Percentiles rank a stretch among this genome's conserved stretches.
phyloP scores from a whole-genome alignment of 2,888 invertebrate genomes.

The Crioceris asparagi region DNA sequence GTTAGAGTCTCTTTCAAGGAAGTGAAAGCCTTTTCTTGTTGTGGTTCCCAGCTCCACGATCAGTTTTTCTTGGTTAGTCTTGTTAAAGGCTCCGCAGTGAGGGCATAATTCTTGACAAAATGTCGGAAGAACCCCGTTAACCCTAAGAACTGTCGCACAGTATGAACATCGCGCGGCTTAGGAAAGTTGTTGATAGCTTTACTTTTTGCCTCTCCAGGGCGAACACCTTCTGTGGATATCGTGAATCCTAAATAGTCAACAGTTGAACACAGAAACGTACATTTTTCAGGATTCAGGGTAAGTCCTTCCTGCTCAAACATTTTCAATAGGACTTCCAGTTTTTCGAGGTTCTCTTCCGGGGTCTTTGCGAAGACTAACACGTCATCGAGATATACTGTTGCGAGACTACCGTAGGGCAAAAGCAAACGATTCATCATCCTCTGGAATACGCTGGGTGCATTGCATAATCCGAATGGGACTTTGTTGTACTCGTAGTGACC shows the following conservation, averaged over 20 bases:
- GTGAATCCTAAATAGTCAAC: constrained; percentile 6
- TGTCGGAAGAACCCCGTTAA: constrained; percentile 7
- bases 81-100: constrained; percentile 6
- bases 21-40: constrained; percentile 6
- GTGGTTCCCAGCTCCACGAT: constrained; percentile 11
- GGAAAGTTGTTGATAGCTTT: constrained; percentile 8
- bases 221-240: constrained; percentile 4
- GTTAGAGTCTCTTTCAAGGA: constrained; percentile 1
- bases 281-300: constrained; percentile 10
- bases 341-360: constrained; percentile 5
- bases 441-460: constrained; percentile 19
- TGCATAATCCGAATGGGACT: constrained; percentile 27
- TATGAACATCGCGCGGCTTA: constrained; percentile 5
- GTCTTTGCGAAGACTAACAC: constrained; percentile 9
- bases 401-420: not conserved
- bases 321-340: constrained; percentile 4
- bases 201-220: constrained; percentile 5
- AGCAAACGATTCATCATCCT: not conserved
- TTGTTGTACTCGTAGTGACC: constrained; percentile 19
- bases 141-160: constrained; percentile 8
- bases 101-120: constrained; percentile 6
- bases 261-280: not conserved
- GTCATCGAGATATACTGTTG: constrained; percentile 9
- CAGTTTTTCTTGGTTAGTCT: constrained; percentile 5
- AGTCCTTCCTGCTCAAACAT: constrained; percentile 3